Evolutionary conservation across 2,113 vertebrate genomes (phyloP), one percentile per base, ranked within the genome.

Genomic region (Microtus montanus): DNA sequence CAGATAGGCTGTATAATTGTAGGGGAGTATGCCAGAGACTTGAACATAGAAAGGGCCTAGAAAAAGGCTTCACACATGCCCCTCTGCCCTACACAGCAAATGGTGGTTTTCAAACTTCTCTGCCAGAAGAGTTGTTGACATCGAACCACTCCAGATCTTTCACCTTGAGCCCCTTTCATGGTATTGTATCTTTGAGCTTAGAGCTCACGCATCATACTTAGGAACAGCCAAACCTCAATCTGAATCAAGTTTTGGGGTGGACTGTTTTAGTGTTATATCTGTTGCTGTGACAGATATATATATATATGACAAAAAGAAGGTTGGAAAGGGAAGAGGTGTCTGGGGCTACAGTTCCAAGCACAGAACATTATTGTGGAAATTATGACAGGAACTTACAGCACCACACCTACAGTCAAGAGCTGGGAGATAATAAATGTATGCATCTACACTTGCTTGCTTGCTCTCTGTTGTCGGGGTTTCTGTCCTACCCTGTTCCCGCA

Each of bases 61-160:
- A 22, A 6, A 38, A 28, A 71, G 33, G 30, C 26, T 3, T 30
- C 2, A 2, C 3, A 10, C 1, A 0, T 8, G 0, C 3, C 61
- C 33, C 35, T 86, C 24, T 5, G 38, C 10, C 12, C 44, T 35
- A 33, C 20, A 14, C 11, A 52, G 19, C 64, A 49, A 33, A 33
- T n/a, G 20, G 10, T 14, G 19, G 17, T 17, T 66, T 71, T 41
- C 28, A 52, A 82, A 12, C 35, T 33, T 71, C n/a, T 4, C 15
- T 78, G 15, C 3, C 1, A 9, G 14, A 33, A 26, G 13, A 33
- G 9, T 24, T 44, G 15, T 8, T 1, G 0, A 71, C 63, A 28
- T 8, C 0, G 0, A 71, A 14, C 52, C 26, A 71, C 52, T 68
- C 63, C 26, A 3, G 13, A 19, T 17, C 12, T 24, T n/a, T 58